Base-by-base conservation (phyloP, 2,797 vertebrate genomes). In the Otus scops region DNA sequence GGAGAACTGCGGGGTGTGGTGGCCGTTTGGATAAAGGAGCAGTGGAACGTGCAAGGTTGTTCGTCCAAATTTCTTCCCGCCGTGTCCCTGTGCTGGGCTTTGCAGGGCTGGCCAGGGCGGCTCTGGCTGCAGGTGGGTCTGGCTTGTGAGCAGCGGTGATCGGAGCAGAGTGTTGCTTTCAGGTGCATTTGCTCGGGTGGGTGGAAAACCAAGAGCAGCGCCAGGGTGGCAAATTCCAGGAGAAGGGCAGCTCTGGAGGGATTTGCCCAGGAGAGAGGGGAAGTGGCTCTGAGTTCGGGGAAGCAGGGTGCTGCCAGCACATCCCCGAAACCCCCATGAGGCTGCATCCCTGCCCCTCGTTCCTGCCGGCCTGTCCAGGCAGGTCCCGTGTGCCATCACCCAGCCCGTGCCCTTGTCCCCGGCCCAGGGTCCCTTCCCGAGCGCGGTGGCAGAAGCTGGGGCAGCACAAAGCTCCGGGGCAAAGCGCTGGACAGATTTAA, bases 261-360 rank as follows among this genome's bases (percentile, higher is more conserved):
- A 22, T 51, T 53, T 85, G 41, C 53, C 22, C 36, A 16, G 64
- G 57, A 67, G 16, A 28, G 79, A 47, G 45, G n/a, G 38, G 32
- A 9, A 9, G 23, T 3, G 3, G 45, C 2, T 65, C 7, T 39
- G 51, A 56, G 15, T 47, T 18, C 1, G 39, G 50, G 19, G 32
- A 18, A 73, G 60, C 38, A 59, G 45, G 32, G 22, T 41, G 11
- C 8, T 43, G 78, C 34, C 74, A 67, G 51, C 57, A 69, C 56
- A 59, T 59, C 61, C 84, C 32, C 16, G 3, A 70, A 39, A 39
- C 13, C 32, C 43, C 32, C 0, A 0, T 0, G 0, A 39, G 68
- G 68, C 56, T 64, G 32, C 8, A 5, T 23, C 30, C 51, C 56
- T 86, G 70, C 53, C 24, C 26, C 34, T 38, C 63, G 22, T 23